Evolutionary conservation across 2,113 vertebrate genomes (phyloP).

Genomic region (Colinus virginianus): DNA sequence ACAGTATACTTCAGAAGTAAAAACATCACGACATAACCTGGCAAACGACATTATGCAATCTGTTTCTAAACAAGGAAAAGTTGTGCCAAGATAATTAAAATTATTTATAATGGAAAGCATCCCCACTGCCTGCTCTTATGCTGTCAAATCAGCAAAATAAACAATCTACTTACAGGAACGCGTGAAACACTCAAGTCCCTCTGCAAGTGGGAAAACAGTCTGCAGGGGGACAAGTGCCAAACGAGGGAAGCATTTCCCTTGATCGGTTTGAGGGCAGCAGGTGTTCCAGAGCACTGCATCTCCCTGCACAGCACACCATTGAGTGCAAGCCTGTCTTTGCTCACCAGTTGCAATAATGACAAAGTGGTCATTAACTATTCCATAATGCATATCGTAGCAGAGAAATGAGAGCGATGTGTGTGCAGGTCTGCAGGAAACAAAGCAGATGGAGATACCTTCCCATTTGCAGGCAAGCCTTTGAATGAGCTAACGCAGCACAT

Average conservation of each 20-base stretch:
- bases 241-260: not conserved
- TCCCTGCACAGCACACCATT: not conserved
- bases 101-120: not conserved
- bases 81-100: not conserved
- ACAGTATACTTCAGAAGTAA: not conserved
- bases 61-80: not conserved
- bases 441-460: slow-evolving; percentile 44
- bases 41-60: not conserved
- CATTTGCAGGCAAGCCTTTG: not conserved
- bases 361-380: not conserved
- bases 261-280: rapidly evolving
- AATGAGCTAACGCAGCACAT: not conserved
- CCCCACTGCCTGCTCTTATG: not conserved
- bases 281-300: not conserved
- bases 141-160: not conserved
- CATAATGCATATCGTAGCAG: rapidly evolving
- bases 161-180: not conserved
- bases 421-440: not conserved
- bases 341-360: not conserved
- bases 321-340: not conserved
- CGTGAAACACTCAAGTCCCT: not conserved
- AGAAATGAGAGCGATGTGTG: not conserved
- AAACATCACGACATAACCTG: not conserved
- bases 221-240: not conserved
- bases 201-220: not conserved